A percentile compares a stretch with the other conserved stretches of the same genome.
Conservation (phyloP, 2,797 vertebrate genomes). For the Acanthornis magna region DNA sequence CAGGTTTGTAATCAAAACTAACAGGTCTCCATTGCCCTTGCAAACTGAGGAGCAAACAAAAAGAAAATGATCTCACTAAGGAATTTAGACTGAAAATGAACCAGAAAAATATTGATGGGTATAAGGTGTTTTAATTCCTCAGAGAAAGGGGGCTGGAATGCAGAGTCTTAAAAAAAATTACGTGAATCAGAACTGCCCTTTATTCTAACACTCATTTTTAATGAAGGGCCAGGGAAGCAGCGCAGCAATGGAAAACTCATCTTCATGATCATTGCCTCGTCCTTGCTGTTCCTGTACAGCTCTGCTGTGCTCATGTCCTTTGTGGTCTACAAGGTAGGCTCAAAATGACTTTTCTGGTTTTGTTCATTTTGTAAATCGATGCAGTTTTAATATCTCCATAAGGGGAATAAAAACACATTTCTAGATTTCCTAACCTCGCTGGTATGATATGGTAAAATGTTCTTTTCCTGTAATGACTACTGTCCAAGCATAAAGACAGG, state of each 20-base stretch:
- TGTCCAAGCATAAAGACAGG: background rate
- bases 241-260: background rate
- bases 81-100: background rate
- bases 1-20: background rate
- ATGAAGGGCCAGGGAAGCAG: conserved; percentile 4
- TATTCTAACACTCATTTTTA: conserved; percentile 33
- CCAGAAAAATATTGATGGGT: background rate
- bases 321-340: conserved; percentile 67
- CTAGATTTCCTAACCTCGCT: background rate
- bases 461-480: background rate
- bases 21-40: background rate
- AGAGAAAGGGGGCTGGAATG: background rate
- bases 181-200: background rate
- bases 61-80: background rate
- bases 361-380: background rate
- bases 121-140: background rate
- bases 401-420: background rate
- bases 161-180: background rate
- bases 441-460: background rate
- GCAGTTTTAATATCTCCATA: background rate
- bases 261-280: background rate
- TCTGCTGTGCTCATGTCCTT: conserved; percentile 16
- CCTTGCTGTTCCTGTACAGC: conserved; percentile 66
- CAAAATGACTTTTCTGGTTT: background rate
- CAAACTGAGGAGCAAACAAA: background rate